These are phyloP conservation scores for Gisinianus flammeolus DNA, from an alignment of 2,888 invertebrate genomes.

Conservation along the genomic window DNA sequence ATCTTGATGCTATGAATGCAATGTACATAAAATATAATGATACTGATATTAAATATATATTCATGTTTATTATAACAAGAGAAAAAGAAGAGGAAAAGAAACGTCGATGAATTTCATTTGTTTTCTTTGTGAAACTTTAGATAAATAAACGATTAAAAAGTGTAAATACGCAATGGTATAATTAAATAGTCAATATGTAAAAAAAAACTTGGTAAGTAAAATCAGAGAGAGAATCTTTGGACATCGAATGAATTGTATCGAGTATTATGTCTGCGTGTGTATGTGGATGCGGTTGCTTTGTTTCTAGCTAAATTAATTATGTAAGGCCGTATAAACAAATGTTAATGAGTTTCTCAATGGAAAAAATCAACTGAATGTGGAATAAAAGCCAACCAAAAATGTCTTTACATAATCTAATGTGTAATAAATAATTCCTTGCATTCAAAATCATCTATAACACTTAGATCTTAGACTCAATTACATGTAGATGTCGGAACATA, in stretches of 20 bases:
- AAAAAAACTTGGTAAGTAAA: neutral
- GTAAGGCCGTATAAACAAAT: neutral
- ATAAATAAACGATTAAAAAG: neutral
- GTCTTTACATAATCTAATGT: neutral
- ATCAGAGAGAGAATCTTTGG: neutral
- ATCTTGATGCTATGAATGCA: neutral
- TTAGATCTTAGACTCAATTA: too few relatives aligned
- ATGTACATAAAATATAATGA: neutral
- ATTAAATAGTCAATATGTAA: neutral
- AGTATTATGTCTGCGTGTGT: neutral
- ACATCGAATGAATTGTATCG: neutral
- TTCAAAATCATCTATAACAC: too few relatives aligned
- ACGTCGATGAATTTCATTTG: neutral
- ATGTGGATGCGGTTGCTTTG: neutral
- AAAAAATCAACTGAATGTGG: neutral
- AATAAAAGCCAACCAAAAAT: neutral
- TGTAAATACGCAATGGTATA: neutral
- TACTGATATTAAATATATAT: too few relatives aligned
- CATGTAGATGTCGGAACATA: too few relatives aligned
- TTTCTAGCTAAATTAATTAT: neutral
- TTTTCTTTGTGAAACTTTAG: neutral
- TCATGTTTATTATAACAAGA: neutral
- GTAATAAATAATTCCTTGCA: neutral
- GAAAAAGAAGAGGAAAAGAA: neutral
- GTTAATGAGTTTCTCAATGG: neutral